Base-by-base conservation (phyloP, 1,140 invertebrate species). In the Rhyacophila brunnea region DNA sequence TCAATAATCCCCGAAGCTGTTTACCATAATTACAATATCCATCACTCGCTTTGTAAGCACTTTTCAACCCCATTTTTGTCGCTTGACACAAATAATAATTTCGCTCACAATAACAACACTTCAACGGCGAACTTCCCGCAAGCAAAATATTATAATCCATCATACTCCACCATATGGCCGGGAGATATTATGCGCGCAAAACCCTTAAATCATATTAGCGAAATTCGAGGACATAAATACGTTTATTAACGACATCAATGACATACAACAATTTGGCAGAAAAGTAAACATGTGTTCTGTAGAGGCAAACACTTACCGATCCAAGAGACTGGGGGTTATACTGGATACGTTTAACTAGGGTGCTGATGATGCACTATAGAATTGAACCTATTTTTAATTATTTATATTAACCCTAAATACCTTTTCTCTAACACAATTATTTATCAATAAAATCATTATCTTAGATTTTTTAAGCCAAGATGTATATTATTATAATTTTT, bases 241-340 rank as follows among this genome's bases (percentile, higher is more conserved):
- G 54, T 62, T 62, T 62, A 62, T 62, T 62, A 62, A 38, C 23
- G 23, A 57, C 53, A 46, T 56, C 60, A 46, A 62, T 62, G 60
- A 62, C 60, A 57, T 48, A 62, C 42, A 52, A 52, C 53, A 56
- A 61, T 56, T 61, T 56, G 52, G 36, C 52, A 18, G 54, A 48
- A 62, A 58, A 53, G 55, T 58, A 62, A 62, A 62, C 60, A 62
- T 58, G 55, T 54, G 50, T 47, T 43, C 19, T 42, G 7, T 19
- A 52, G 28, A 23, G 36, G 49, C 23, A 28, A 28, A 28, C 23
- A 28, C 23, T 28, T 28, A 28, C 23, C 3, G 3, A 28, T 9
- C 23, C 23, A 28, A 28, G 23, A 28, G 23, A 28, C 9, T 3
- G 3, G 23, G 23, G 23, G 23, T 28, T 28, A 28, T 28, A 5